Evolutionary conservation across 2,797 vertebrate genomes (phyloP).

Genomic region (Sciurus carolinensis): DNA sequence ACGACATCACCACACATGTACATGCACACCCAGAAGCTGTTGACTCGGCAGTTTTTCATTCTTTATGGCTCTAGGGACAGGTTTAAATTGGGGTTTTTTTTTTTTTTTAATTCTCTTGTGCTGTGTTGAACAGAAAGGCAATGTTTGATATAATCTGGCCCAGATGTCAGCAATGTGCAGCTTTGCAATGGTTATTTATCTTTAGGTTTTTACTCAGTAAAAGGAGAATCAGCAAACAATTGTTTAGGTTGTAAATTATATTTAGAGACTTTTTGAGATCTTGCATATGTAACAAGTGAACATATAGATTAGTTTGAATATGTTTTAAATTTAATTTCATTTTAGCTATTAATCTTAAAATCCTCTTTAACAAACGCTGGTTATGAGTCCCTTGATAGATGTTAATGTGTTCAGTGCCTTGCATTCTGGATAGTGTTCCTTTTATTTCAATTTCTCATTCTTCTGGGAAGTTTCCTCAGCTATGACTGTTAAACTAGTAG

Average conservation of each 20-base stretch:
- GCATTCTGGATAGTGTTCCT: conserved; percentile 65
- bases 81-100: conserved; percentile 73
- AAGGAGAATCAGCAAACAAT: conserved; percentile 65
- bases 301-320: conserved; percentile 67
- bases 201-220: conserved; percentile 63
- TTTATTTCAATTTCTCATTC: conserved; percentile 68
- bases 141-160: conserved; percentile 79
- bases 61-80: conserved; percentile 77
- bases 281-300: conserved; percentile 49
- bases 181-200: conserved; percentile 68
- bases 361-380: conserved; percentile 72
- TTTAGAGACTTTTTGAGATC: conserved; percentile 46
- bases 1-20: background rate
- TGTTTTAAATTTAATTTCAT: conserved; percentile 79
- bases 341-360: conserved; percentile 81
- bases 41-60: conserved; percentile 80
- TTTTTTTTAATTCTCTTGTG: conserved; percentile 53
- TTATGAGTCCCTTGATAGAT: conserved; percentile 70
- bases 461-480: conserved; percentile 72
- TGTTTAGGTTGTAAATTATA: conserved; percentile 50
- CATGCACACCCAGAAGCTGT: conserved; percentile 63
- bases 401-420: conserved; percentile 66
- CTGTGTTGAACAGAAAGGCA: conserved; percentile 73
- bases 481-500: conserved; percentile 41
- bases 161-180: conserved; percentile 59